phyloP scores from a whole-genome alignment of 2,797 vertebrate species.

The Myotis daubentonii region DNA sequence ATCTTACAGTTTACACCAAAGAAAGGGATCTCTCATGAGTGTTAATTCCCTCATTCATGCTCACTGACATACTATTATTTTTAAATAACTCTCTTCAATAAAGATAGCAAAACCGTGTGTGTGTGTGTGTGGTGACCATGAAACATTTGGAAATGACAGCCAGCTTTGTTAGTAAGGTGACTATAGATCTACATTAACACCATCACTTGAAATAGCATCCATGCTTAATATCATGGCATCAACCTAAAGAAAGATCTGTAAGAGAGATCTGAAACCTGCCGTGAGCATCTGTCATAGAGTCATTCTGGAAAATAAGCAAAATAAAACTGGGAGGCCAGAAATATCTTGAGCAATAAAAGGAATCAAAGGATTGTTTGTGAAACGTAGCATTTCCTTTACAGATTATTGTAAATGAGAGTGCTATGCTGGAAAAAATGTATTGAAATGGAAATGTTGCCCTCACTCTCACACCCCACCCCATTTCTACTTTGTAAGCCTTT shows the following conservation, averaged over 20 bases:
- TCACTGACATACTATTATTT: not conserved
- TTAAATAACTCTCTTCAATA: constrained; percentile 7
- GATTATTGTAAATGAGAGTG: not conserved
- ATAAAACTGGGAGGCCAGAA: not conserved
- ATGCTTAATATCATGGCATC: not conserved
- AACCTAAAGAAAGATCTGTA: not conserved
- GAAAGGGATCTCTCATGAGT: not conserved
- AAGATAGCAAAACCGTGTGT: not conserved
- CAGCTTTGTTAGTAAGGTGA: not conserved
- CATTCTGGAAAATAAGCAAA: constrained; percentile 4
- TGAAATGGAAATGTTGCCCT: not conserved
- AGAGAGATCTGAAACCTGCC: not conserved
- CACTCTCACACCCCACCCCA: not conserved
- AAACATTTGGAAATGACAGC: not conserved
- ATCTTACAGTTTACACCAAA: not conserved
- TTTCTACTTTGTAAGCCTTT: not conserved
- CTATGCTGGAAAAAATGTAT: not conserved
- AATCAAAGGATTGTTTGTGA: not conserved
- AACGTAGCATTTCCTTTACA: not conserved
- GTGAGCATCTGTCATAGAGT: not conserved
- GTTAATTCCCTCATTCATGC: not conserved
- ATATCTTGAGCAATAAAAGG: not conserved
- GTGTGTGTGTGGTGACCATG: not conserved
- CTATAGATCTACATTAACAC: not conserved
- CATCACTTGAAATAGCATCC: not conserved